These are phyloP conservation scores for Melanotaenia pygmaea DNA, from an alignment of 2,797 vertebrate species.

Conservation along the genomic window DNA sequence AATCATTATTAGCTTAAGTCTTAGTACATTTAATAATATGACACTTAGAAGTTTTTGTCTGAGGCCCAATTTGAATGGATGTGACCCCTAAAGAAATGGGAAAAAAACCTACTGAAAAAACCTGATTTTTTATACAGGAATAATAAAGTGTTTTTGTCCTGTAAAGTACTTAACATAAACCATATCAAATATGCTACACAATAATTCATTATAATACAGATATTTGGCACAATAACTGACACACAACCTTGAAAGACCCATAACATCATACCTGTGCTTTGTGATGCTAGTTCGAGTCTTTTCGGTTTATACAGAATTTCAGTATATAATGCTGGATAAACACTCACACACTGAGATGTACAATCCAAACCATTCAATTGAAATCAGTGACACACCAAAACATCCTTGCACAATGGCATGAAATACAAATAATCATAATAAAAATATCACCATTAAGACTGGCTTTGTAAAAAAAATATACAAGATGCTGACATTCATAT, in stretches of 20 bases:
- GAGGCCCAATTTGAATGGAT: no score
- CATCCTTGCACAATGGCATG: neutral
- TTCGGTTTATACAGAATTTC: neutral
- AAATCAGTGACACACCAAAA: neutral
- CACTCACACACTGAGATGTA: neutral
- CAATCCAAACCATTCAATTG: neutral
- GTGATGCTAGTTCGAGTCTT: neutral
- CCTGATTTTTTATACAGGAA: neutral
- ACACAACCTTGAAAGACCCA: neutral
- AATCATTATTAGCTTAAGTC: no score
- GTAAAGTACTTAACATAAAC: neutral
- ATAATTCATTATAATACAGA: neutral
- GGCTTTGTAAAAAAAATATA: no score
- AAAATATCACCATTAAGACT: neutral
- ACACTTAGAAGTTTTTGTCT: neutral
- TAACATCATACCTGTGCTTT: neutral
- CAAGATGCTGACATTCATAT: no score
- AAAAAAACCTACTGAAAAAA: slow-evolving; percentile 25
- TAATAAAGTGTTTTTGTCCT: neutral
- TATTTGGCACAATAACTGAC: neutral
- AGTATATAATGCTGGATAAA: neutral
- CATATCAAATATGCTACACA: neutral
- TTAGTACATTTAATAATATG: no score
- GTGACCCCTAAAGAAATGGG: no score
- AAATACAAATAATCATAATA: neutral